These are phyloP conservation scores for Alviniconcha marisindica DNA, from an alignment of 1,140 invertebrate species.

Conservation along the genomic window DNA sequence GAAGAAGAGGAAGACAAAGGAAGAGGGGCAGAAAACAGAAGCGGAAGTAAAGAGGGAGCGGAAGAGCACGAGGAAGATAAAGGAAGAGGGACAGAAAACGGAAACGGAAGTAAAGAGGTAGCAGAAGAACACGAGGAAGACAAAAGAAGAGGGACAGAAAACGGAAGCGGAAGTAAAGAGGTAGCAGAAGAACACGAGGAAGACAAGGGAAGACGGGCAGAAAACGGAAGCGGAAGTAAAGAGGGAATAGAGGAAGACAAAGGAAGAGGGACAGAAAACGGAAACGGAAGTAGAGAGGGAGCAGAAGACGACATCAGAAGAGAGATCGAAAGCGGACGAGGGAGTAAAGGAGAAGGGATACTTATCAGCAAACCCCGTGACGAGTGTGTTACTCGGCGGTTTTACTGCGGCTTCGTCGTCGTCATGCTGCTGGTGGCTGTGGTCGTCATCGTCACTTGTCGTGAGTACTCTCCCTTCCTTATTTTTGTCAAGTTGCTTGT, in stretches of 20 bases:
- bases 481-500: no score
- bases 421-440: neutral
- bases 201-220: no score
- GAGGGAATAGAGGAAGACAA: no score
- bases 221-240: no score
- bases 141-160: neutral
- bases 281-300: neutral
- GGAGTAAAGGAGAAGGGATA: neutral
- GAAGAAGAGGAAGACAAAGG: no score
- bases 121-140: neutral
- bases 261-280: no score
- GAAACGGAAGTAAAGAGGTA: neutral
- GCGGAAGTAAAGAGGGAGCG: no score
- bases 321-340: neutral
- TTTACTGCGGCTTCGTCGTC: neutral
- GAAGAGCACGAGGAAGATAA: neutral
- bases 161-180: neutral
- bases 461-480: neutral
- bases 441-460: neutral
- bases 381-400: neutral
- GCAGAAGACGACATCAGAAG: neutral
- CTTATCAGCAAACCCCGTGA: neutral
- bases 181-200: no score
- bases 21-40: no score
- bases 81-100: neutral